phyloP scores from a whole-genome alignment of 1,140 invertebrate species.

The Propsilocerus akamusi region DNA sequence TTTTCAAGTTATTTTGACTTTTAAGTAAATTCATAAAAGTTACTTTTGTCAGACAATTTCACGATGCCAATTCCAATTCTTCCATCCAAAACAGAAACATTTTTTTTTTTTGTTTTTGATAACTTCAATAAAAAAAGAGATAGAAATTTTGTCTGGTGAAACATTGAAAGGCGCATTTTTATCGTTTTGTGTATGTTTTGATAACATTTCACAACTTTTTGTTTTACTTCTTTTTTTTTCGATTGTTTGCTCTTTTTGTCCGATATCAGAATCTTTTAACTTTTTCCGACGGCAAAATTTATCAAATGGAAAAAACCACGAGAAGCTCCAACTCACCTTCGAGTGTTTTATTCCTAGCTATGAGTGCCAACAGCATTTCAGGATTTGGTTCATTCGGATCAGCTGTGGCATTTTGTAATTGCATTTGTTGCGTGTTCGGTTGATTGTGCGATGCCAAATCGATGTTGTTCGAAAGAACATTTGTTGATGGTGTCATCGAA shows the following conservation, averaged over 20 bases:
- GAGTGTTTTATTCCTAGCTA: constrained; percentile 68
- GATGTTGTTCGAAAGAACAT: constrained; percentile 13
- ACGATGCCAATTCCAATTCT: no score
- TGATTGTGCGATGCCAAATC: constrained; percentile 9
- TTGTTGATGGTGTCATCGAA: background rate
- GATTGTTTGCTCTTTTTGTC: no score
- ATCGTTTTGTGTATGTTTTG: no score
- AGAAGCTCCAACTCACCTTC: constrained; percentile 44
- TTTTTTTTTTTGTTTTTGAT: no score
- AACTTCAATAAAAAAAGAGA: no score
- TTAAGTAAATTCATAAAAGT: no score
- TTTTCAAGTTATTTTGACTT: no score
- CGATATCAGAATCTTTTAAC: no score
- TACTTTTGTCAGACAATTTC: no score
- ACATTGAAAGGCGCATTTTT: no score
- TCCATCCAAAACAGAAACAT: no score
- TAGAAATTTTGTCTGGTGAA: no score
- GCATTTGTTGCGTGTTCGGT: constrained; percentile 18
- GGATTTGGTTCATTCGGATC: constrained; percentile 36
- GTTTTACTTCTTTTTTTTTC: background rate
- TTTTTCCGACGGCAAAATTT: background rate
- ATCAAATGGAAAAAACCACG: background rate
- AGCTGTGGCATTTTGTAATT: constrained; percentile 10
- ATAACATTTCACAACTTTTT: background rate
- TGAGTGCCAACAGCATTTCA: constrained; percentile 62